These are phyloP conservation scores for Hippasteria phrygiana DNA, from an alignment of 53 echinoderm and acorn worm genomes.

Conservation along the genomic window DNA sequence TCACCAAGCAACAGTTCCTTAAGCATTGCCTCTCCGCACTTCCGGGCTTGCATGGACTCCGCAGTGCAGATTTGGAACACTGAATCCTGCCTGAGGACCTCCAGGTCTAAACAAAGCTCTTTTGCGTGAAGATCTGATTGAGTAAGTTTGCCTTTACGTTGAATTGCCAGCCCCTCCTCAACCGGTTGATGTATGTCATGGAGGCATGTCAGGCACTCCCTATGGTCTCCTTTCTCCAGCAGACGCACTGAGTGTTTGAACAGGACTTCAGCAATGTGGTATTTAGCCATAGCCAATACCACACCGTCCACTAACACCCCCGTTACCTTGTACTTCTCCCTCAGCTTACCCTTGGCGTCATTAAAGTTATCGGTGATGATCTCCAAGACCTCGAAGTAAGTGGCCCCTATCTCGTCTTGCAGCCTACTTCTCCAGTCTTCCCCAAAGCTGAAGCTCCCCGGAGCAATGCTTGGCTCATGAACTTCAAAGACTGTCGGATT, in stretches of 20 bases:
- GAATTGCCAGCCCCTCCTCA: conserved; percentile 7
- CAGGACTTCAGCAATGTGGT: not conserved
- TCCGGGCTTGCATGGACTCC: conserved; percentile 14
- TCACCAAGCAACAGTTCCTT: not conserved
- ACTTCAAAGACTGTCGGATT: not conserved
- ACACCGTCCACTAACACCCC: not conserved
- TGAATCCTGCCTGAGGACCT: not conserved
- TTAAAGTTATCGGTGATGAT: not conserved
- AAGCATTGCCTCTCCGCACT: conserved; percentile 6
- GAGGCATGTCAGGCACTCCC: not conserved
- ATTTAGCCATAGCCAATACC: not conserved
- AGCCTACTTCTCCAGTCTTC: not conserved
- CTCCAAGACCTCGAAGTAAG: not conserved
- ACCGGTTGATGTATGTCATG: conserved; percentile 23
- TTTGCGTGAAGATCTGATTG: not conserved
- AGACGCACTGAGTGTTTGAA: conserved; percentile 34
- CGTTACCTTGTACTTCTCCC: not conserved
- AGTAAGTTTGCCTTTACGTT: not conserved
- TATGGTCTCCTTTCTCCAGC: not conserved
- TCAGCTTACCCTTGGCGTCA: not conserved
- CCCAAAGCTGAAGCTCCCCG: not conserved
- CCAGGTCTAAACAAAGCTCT: not conserved
- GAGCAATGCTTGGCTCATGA: not conserved
- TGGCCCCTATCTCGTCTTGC: not conserved
- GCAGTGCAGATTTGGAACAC: not conserved